Evolutionary conservation across 2,797 vertebrate species (phyloP), one percentile per base, ranked within the genome.

Genomic region (Aselliscus stoliczkanus): DNA sequence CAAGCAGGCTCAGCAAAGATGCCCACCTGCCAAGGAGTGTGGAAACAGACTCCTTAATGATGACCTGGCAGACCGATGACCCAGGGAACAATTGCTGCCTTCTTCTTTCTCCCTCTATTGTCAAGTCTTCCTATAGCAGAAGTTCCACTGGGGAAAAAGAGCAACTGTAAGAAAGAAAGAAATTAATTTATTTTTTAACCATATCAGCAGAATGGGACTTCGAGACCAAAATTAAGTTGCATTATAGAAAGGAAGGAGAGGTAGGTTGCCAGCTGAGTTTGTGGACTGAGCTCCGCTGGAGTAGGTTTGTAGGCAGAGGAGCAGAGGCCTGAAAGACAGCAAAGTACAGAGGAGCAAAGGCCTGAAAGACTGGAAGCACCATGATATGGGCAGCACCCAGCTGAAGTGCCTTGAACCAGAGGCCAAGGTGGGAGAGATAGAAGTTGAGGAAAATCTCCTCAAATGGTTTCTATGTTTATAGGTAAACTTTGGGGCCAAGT

Each of bases 181-280:
- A 52, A 50, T 60, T 75, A 64, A 31, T 29, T n/a, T n/a, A 13
- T 83, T 86, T 69, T 89, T 37, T 50, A 15, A 91, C 10, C 34
- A 44, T 47, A 54, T 27, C 39, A 5, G 25, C 27, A 94, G 69
- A 95, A 88, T 47, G 44, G 21, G 17, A 10, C 31, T 96, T 88
- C 31, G 27, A 75, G 47, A 70, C 34, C 65, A 58, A 83, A 77
- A 79, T 39, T 39, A 39, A 47, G 58, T 42, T 47, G 11, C 10
- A 77, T 58, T 79, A 73, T 52, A 56, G 23, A 70, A 85, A 89
- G 81, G 21, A 21, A n/a, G 90, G 44, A 76, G 69, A 91, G 12
- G 13, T 37, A 47, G 39, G 65, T 25, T 20, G 25, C 50, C 67
- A n/a, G 58, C 54, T 76, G 69, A 91, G 73, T 93, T 8, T 27